Evolutionary conservation across 2,113 vertebrate species (phyloP).

Genomic region (Tetrax tetrax): DNA sequence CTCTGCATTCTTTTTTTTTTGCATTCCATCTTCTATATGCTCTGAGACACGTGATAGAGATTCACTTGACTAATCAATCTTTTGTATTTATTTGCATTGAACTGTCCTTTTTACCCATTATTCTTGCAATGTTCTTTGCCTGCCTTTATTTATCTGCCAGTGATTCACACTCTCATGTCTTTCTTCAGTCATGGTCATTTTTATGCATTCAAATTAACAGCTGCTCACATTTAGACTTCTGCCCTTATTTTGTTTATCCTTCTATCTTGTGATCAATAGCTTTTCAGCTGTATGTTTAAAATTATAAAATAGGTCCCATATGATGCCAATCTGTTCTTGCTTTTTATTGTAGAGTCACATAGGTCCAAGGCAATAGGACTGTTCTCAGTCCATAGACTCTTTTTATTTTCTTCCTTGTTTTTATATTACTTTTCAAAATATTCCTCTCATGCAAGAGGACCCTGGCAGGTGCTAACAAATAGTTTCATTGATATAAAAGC

Average conservation of each 20-base stretch:
- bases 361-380: not conserved
- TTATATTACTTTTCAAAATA: not conserved
- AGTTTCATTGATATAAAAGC: not conserved
- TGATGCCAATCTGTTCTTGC: not conserved
- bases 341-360: not conserved
- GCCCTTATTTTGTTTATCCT: not conserved
- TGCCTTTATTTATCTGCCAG: not conserved
- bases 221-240: not conserved
- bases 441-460: not conserved
- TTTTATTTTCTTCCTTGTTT: not conserved
- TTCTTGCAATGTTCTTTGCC: not conserved
- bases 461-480: not conserved
- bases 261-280: not conserved
- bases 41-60: not conserved
- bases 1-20: not conserved
- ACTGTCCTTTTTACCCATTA: conserved; percentile 16
- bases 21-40: not conserved
- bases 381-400: not conserved
- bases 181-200: not conserved
- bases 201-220: not conserved
- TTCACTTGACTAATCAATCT: not conserved
- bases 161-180: not conserved
- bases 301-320: not conserved
- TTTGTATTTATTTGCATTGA: not conserved
- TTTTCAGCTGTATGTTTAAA: not conserved